Evolutionary conservation across 2,113 vertebrate species (phyloP).

Genomic region (Aphelocoma coerulescens): DNA sequence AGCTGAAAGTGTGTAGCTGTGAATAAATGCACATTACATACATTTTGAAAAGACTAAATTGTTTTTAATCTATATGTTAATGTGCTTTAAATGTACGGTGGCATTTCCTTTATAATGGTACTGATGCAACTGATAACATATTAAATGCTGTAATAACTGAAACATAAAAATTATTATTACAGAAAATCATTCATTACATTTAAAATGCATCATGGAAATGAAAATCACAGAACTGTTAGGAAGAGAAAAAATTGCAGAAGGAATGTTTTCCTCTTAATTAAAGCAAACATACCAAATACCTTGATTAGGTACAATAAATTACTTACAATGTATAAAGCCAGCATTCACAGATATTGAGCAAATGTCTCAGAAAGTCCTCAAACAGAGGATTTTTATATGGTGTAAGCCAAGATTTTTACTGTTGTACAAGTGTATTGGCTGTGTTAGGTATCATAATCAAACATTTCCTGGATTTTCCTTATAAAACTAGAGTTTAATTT

Average conservation of each 20-base stretch:
- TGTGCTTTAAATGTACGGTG: neutral
- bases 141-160: neutral
- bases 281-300: neutral
- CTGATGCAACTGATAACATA: neutral
- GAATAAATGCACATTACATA: neutral
- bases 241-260: neutral
- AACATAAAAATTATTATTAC: neutral
- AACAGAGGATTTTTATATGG: neutral
- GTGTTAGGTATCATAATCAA: neutral
- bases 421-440: neutral
- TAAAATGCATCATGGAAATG: neutral
- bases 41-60: conserved; percentile 30
- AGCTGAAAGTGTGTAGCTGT: neutral
- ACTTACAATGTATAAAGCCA: neutral
- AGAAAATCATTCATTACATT: neutral
- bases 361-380: neutral
- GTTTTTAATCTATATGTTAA: conserved; percentile 62
- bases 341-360: fast-evolving
- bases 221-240: neutral
- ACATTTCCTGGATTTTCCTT: neutral
- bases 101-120: neutral
- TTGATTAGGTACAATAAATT: neutral
- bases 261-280: neutral
- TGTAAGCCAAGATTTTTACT: neutral
- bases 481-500: neutral